Evolutionary conservation across 2,113 vertebrate genomes (phyloP).

Genomic region (Neolamprologus variostigma): DNA sequence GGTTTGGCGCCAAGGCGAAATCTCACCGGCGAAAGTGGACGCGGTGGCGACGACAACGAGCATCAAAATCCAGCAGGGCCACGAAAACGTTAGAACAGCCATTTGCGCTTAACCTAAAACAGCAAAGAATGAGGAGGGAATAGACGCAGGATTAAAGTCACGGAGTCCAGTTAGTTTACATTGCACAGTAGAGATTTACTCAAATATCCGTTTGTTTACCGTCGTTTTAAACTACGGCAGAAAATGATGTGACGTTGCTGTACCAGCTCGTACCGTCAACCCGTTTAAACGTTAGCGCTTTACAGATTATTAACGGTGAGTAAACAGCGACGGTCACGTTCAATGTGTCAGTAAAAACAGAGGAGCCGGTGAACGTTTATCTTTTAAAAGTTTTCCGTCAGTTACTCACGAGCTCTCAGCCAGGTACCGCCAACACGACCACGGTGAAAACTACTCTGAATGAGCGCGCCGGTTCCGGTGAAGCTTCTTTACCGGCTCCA

Average conservation of each 20-base stretch:
- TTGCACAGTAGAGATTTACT: neutral
- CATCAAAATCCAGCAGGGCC: neutral
- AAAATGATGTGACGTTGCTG: neutral
- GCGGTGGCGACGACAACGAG: neutral
- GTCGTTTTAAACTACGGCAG: neutral
- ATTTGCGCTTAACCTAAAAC: neutral
- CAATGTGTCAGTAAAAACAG: fast-evolving
- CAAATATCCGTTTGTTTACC: neutral
- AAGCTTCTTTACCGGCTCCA: neutral
- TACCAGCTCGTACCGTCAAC: fast-evolving
- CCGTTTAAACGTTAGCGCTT: neutral
- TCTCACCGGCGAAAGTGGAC: neutral
- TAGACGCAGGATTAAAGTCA: neutral
- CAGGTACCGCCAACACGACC: fast-evolving
- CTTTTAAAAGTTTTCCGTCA: neutral
- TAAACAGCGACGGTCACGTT: neutral
- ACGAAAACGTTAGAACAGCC: neutral
- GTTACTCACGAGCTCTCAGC: neutral
- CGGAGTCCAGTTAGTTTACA: neutral
- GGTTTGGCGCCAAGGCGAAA: neutral
- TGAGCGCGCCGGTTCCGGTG: neutral
- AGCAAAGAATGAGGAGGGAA: neutral
- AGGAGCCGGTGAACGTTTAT: neutral
- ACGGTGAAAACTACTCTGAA: neutral
- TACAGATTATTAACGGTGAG: neutral